Conservation (phyloP, 1,140 invertebrate genomes). For the Lethocerus indicus region DNA sequence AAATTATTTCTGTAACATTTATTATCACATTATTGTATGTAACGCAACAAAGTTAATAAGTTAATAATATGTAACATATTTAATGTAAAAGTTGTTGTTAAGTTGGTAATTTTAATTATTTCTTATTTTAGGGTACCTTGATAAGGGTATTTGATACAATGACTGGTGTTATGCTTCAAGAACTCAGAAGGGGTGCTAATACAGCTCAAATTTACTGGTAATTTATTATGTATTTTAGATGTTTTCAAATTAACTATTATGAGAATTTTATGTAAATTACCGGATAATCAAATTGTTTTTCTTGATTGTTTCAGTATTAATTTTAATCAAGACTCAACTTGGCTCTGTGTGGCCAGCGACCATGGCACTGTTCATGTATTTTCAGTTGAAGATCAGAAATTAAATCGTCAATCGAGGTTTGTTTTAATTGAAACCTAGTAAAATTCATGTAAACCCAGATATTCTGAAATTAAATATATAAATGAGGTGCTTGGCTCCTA, state of each 20-base stretch:
- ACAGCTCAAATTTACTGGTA: slow-evolving; percentile 69
- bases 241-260: background rate
- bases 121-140: slow-evolving; percentile 56
- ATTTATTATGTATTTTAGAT: slow-evolving; percentile 13
- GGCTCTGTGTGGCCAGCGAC: slow-evolving; percentile 89
- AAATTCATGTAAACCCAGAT: too few relatives aligned
- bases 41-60: too few relatives aligned
- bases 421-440: too few relatives aligned
- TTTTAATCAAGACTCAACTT: slow-evolving; percentile 92
- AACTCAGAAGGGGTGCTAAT: slow-evolving; percentile 84
- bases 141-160: slow-evolving; percentile 92
- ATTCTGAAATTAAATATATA: too few relatives aligned
- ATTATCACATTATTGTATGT: too few relatives aligned
- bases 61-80: too few relatives aligned
- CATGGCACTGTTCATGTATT: slow-evolving; percentile 96
- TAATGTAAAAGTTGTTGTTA: too few relatives aligned
- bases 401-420: slow-evolving; percentile 80
- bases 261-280: background rate
- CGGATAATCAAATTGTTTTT: background rate
- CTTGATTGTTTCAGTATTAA: slow-evolving; percentile 54
- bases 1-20: too few relatives aligned
- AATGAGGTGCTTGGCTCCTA: too few relatives aligned
- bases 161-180: slow-evolving; percentile 73
- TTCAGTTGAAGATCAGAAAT: slow-evolving; percentile 80
- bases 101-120: too few relatives aligned